Evolutionary conservation across 2,113 vertebrate genomes (phyloP), one percentile per base, ranked within the genome.

Genomic region (Mastomys coucha): DNA sequence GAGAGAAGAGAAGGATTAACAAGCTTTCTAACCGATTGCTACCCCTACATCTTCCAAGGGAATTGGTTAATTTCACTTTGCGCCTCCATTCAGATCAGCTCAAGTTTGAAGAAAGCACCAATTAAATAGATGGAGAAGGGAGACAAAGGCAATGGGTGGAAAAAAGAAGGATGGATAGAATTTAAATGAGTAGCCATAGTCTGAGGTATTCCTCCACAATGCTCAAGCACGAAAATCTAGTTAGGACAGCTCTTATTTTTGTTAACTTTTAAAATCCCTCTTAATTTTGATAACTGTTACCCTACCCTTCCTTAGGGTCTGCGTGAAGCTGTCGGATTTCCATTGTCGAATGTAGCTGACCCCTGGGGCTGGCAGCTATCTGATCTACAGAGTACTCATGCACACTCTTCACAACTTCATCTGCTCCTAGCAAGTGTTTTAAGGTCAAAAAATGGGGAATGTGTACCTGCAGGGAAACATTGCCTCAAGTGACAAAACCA

Each of bases 1-100:
- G 51, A 80, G 85, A 58, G 88, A 85, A 93, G 96, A 93, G 94
- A 97, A 80, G 92, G 95, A 96, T 97, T 96, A 98, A 97, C 95
- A 96, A 98, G 97, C 95, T 95, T 96, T 51, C 96, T 97, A 88
- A 97, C 82, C 73, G 87, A 93, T 96, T 84, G 86, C 97, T 89
- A n/a, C 63, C 91, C 89, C 51, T 42, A 36, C 81, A 69, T 92
- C 91, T 97, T 97, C 88, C 97, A 69, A 91, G 97, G 92, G 98
- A 97, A 94, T 96, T 96, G 92, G 72, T 93, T 97, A 94, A 96
- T 98, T 97, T 97, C 92, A 80, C 88, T 96, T 84, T 88, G 96
- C 24, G 89, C 73, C 91, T 95, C 89, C 96, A 96, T 97, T 97
- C 97, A 95, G 87, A 97, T 95, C 88, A 92, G 76, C 63, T 97